These are phyloP conservation scores for Mongoloraphidia duomilia DNA, from an alignment of 2,888 invertebrate species.

Conservation along the genomic window DNA sequence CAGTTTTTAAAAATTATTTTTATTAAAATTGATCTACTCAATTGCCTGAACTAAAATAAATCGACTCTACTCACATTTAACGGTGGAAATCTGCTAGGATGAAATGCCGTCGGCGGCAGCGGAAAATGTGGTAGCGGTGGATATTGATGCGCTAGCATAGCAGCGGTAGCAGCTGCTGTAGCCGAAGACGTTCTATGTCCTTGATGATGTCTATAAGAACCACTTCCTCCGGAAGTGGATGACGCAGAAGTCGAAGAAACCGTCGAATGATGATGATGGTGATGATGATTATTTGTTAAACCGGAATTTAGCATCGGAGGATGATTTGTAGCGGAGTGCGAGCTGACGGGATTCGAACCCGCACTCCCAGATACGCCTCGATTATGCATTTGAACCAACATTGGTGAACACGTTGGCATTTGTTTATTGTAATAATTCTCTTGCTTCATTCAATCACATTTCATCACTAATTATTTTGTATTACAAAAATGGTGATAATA, in stretches of 20 bases:
- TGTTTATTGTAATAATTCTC: too few relatives aligned
- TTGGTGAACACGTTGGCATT: background rate
- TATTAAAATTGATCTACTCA: background rate
- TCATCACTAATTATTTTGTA: too few relatives aligned
- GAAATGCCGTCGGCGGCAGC: constrained; percentile 3
- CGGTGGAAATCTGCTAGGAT: constrained; percentile 3
- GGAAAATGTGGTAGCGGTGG: constrained; percentile 3
- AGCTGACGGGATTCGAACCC: background rate
- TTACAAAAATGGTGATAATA: too few relatives aligned
- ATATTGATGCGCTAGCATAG: too few relatives aligned
- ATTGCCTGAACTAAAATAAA: background rate
- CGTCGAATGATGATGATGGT: background rate
- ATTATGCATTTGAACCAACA: background rate
- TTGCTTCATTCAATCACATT: too few relatives aligned
- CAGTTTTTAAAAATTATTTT: too few relatives aligned
- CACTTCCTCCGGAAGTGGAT: background rate
- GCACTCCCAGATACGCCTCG: background rate
- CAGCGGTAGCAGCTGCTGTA: too few relatives aligned
- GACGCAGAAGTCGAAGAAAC: too few relatives aligned
- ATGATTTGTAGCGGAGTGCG: background rate
- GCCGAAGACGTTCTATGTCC: background rate
- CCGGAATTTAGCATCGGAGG: background rate
- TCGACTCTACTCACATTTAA: constrained; percentile 1
- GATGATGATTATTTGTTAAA: background rate
- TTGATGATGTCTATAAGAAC: background rate